Conservation (phyloP, 2,888 invertebrate species). For the Piscicola geometra region DNA sequence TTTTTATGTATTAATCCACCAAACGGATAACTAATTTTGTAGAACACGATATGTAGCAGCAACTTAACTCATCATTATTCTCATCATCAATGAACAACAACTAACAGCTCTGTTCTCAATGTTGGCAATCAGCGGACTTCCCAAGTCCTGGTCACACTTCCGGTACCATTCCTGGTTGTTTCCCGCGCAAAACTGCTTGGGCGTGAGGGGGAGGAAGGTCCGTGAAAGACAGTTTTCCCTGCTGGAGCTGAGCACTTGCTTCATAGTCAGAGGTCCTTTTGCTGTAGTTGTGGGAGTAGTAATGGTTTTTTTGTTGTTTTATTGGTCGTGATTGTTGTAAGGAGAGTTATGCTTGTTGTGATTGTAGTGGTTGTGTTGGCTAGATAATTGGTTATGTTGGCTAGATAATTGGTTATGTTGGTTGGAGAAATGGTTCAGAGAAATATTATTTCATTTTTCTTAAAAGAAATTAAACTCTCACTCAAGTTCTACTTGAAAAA, state of each 20-base stretch:
- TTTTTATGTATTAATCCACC: no score
- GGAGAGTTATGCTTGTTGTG: no score
- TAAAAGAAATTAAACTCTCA: no score
- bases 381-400: background rate
- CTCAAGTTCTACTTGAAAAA: no score
- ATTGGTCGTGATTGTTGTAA: no score
- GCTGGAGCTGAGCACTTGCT: conserved; percentile 11
- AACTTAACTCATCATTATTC: no score
- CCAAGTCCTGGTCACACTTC: conserved; percentile 21
- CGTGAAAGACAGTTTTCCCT: background rate
- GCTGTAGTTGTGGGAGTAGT: background rate
- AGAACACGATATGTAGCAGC: no score
- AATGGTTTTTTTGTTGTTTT: no score
- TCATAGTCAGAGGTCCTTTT: background rate
- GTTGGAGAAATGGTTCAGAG: no score
- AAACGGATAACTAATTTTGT: no score
- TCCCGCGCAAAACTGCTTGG: conserved; percentile 18
- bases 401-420: background rate
- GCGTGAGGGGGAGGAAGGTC: background rate
- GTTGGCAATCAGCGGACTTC: conserved; percentile 25
- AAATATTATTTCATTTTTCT: no score
- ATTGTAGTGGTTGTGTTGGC: background rate
- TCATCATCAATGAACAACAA: background rate
- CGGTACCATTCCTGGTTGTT: background rate
- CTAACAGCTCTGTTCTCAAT: conserved; percentile 14